Conservation (phyloP, 1,140 invertebrate species). For the Papilio helenus region DNA sequence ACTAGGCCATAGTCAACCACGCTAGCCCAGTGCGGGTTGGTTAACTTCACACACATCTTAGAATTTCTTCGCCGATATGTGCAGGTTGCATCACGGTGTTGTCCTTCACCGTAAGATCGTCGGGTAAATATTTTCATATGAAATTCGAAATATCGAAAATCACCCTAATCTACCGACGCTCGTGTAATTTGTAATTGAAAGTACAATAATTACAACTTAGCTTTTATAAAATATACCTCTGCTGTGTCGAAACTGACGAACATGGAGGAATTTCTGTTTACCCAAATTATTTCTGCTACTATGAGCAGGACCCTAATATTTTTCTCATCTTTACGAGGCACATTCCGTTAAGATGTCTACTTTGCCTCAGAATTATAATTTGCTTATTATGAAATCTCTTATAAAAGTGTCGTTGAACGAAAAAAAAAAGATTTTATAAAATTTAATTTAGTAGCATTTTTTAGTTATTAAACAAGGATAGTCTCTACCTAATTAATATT, state of each 20-base stretch:
- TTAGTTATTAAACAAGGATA: background rate
- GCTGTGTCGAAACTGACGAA: background rate
- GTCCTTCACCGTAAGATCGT: too few species aligned
- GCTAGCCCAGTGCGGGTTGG: too few species aligned
- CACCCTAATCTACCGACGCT: too few species aligned
- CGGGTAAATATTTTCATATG: too few species aligned
- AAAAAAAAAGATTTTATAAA: too few species aligned
- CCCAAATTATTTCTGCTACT: background rate
- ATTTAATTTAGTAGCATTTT: too few species aligned
- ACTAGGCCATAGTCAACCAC: too few species aligned
- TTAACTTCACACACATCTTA: too few species aligned
- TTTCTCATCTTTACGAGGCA: conserved; percentile 13
- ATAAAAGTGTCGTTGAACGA: background rate
- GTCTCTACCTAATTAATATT: background rate
- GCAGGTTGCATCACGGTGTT: too few species aligned
- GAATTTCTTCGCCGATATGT: too few species aligned
- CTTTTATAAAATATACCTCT: background rate
- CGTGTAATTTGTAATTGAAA: too few species aligned
- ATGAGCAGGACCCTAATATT: conserved; percentile 3
- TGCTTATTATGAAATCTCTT: background rate
- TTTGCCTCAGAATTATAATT: background rate
- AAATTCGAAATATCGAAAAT: too few species aligned
- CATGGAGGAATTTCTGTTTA: background rate
- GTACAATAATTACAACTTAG: background rate
- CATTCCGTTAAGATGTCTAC: background rate